Evolutionary conservation across 1,140 invertebrate species (phyloP).

Genomic region (Oryzaephilus surinamensis): DNA sequence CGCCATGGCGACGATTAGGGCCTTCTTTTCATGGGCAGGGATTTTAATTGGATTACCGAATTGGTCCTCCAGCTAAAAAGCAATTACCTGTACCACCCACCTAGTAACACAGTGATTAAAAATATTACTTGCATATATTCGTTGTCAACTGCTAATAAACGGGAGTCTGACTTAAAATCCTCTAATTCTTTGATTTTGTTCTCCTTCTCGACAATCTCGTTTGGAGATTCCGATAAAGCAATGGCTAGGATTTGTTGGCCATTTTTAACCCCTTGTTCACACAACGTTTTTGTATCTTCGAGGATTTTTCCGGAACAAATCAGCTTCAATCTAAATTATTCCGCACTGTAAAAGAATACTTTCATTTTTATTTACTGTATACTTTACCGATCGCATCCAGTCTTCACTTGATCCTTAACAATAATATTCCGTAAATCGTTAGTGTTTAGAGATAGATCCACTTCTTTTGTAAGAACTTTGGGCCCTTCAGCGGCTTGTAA

Average conservation of each 20-base stretch:
- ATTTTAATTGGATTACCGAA: constrained; percentile 57
- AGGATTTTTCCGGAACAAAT: constrained; percentile 56
- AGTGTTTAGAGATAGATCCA: constrained; percentile 40
- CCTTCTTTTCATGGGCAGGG: constrained; percentile 51
- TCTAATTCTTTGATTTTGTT: constrained; percentile 38
- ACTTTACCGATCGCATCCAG: too few species aligned
- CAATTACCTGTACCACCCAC: too few species aligned
- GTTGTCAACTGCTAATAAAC: constrained; percentile 37
- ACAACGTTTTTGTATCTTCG: constrained; percentile 39
- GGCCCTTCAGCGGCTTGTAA: constrained; percentile 35
- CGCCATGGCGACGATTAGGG: constrained; percentile 60
- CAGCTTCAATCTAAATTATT: constrained; percentile 52
- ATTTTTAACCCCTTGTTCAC: constrained; percentile 52
- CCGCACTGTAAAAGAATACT: too few species aligned
- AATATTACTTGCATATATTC: constrained; percentile 39
- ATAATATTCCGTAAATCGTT: too few species aligned
- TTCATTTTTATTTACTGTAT: too few species aligned
- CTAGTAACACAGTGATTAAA: background rate
- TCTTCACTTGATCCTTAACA: too few species aligned
- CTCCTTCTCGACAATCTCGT: constrained; percentile 28
- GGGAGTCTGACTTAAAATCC: constrained; percentile 43
- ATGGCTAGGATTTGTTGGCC: constrained; percentile 56
- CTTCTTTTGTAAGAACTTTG: constrained; percentile 37
- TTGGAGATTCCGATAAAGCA: constrained; percentile 39
- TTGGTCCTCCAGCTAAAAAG: constrained; percentile 61